Evolutionary conservation across 2,888 invertebrate species (phyloP), one percentile per base, ranked within the genome.

Genomic region (Eretmocerus hayati): DNA sequence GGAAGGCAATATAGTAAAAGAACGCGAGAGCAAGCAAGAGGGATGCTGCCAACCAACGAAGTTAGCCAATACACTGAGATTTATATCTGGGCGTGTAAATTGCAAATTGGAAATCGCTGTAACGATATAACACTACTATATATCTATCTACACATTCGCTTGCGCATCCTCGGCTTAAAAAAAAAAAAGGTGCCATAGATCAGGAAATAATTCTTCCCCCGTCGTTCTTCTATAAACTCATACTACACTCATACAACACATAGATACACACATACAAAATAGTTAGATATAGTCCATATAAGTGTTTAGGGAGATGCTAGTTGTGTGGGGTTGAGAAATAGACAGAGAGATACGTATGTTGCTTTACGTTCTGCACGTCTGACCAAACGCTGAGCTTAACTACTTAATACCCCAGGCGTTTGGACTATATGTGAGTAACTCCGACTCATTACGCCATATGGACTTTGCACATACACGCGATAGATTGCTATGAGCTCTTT

Each of bases 361-460:
- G 15, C 19, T 35, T 35, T 16, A 9, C 18, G 4, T 35, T 26
- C 26, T n/a, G n/a, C 16, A 31, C 20, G 32, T 48, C 32, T 26
- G 42, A 32, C 15, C 36, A 6, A 9, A 16, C 42, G 18, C 20
- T 4, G 26, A 38, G 38, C 19, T 21, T 3, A 42, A 42, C 42
- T 50, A 50, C 46, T 42, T 11, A 33, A 41, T 40, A 43, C 6
- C 21, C 16, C 11, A 13, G 4, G n/a, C 20, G 21, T 6, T 15
- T 30, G 32, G 32, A 11, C 42, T n/a, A n/a, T n/a, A n/a, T n/a
- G n/a, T n/a, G 26, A 26, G 26, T 11, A 6, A 32, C 26, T 41
- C 36, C 31, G 41, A 38, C 38, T 50, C 46, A 42, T 50, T 50
- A 47, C 30, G 16, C 23, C 15, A 23, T 5, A 18, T 26, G 39